Evolutionary conservation across 2,888 invertebrate genomes (phyloP), one percentile per base, ranked within the genome.

Genomic region (Epinotia ramella): DNA sequence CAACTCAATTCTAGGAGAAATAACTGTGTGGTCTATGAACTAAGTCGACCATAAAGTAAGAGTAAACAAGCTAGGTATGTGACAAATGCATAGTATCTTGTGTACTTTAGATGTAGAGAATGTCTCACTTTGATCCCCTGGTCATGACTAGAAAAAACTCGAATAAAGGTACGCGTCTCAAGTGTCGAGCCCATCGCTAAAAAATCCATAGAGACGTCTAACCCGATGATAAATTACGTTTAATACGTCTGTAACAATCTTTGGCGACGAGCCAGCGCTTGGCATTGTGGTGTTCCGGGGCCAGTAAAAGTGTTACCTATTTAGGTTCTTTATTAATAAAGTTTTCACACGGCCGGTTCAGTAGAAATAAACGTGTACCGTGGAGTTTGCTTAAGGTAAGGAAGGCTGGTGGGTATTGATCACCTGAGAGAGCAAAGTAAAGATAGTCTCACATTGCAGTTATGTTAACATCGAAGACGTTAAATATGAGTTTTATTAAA

Each of bases 191-290:
- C 59, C 24, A 69, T 68, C 68, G 57, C 67, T 20, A 69, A 69
- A 69, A 18, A 70, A 49, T 60, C 65, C 60, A 49, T 12, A 59
- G 49, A 24, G 60, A 60, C 65, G 59, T 59, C 63, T 40, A 68
- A 68, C 60, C 18, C 46, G 24, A 75, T 75, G 70, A 75, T 71
- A 71, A 75, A 75, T 75, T 65, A 53, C 60, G 64, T 53, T 66
- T 66, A 70, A 75, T 70, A 75, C 53, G 66, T 70, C 65, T 66
- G 60, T 62, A 71, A 71, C 75, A 75, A 71, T 66, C 66, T 71
- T 71, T 75, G 75, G 75, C 65, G 24, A 1, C 5, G 5, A 16
- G 75, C 75, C 75, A 75, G 59, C 20, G 49, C 59, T 33, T 28
- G 18, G 72, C 65, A 65, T 73, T 65, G 72, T 69, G 64, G 49